phyloP scores from a whole-genome alignment of 2,113 vertebrate species.

The Prionailurus bengalensis region DNA sequence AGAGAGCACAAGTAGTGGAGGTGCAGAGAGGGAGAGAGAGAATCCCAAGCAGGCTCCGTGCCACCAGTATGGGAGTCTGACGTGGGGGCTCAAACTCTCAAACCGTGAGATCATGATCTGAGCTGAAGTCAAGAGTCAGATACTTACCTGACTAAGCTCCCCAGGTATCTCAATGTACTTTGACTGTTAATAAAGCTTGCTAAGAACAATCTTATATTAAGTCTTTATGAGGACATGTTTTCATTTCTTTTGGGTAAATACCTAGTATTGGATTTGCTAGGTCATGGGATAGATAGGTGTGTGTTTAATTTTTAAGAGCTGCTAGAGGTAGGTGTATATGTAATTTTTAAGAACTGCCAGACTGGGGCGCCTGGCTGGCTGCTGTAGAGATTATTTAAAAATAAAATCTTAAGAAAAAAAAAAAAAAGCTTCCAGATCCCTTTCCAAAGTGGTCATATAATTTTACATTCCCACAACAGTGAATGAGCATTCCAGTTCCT shows the following conservation, averaged over 20 bases:
- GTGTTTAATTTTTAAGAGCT: slow-evolving; percentile 13
- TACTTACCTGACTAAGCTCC: no score
- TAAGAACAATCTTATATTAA: not conserved
- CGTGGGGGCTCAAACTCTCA: no score
- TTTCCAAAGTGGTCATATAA: not conserved
- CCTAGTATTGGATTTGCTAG: not conserved
- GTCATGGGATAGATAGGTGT: not conserved
- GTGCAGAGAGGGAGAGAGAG: no score
- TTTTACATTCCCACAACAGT: not conserved
- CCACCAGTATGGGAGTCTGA: no score
- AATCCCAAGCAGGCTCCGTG: no score
- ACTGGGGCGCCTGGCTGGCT: not conserved
- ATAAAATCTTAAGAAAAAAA: not conserved
- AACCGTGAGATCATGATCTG: no score
- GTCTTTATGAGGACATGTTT: not conserved
- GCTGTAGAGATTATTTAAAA: not conserved
- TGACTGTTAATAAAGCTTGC: not conserved
- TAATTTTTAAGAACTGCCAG: not conserved
- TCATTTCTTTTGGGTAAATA: slow-evolving; percentile 42
- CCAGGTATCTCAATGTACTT: not conserved
- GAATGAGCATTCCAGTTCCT: not conserved
- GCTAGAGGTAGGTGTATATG: not conserved
- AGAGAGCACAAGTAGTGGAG: no score
- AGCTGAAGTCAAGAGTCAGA: no score
- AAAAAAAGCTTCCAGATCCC: not conserved